Conservation (phyloP, 2,113 vertebrate species). For the Alethe diademata region DNA sequence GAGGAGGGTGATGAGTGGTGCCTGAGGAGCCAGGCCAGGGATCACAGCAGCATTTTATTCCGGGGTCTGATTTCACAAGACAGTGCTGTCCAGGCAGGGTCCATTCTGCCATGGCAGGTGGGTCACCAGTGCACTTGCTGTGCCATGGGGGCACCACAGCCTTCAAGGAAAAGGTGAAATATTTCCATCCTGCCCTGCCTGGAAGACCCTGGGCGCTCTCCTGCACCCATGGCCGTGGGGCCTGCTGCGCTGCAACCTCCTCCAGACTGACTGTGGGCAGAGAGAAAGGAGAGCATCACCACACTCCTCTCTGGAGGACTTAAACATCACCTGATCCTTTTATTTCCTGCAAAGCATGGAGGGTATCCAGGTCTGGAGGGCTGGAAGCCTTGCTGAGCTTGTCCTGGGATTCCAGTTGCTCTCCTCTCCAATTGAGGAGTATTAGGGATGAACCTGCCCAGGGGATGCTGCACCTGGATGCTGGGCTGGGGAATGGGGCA, state of each 20-base stretch:
- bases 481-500: fast-evolving
- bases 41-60: not conserved
- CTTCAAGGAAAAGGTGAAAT: not conserved
- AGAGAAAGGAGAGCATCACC: conserved; percentile 7
- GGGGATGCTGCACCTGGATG: fast-evolving
- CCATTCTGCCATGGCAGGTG: not conserved
- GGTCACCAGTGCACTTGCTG: fast-evolving
- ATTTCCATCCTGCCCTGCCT: not conserved
- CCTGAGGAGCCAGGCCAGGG: not conserved
- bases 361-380: not conserved
- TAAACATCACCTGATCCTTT: conserved; percentile 11
- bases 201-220: not conserved
- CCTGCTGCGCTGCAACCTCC: not conserved
- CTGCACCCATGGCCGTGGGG: fast-evolving
- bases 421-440: not conserved
- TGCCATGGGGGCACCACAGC: not conserved
- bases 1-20: not conserved
- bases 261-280: not conserved
- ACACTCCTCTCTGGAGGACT: not conserved
- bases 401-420: not conserved
- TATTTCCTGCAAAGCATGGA: conserved; percentile 35
- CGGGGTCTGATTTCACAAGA: not conserved
- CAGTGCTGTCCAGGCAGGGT: not conserved
- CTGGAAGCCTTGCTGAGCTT: not conserved
- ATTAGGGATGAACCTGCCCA: not conserved